Conservation (phyloP, 2,797 vertebrate genomes). For the Peromyscus melanophrys region DNA sequence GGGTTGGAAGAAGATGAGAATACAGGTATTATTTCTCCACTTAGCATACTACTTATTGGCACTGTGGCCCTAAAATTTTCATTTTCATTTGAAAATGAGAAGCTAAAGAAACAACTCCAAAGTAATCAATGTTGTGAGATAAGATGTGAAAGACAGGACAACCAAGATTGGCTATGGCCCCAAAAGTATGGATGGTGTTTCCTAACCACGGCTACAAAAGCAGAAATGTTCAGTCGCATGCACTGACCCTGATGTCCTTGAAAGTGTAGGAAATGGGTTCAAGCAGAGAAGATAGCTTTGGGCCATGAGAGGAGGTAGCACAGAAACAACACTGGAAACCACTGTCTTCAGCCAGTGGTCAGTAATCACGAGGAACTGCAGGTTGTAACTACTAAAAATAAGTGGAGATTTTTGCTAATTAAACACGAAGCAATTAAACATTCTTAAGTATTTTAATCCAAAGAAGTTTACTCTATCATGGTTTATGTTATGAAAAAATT, state of each 20-base stretch:
- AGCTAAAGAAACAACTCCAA: background rate
- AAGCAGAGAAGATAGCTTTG: background rate
- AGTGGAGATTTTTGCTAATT: background rate
- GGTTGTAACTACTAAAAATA: background rate
- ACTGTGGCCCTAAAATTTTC: background rate
- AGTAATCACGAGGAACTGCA: background rate
- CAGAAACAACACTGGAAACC: background rate
- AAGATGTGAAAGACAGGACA: background rate
- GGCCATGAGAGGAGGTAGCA: background rate
- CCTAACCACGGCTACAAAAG: background rate
- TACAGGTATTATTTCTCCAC: background rate
- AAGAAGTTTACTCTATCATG: background rate
- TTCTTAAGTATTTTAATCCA: background rate
- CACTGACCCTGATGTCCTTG: background rate
- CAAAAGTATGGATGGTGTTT: background rate
- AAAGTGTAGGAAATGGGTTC: background rate
- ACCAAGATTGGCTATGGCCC: background rate
- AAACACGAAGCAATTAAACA: constrained; percentile 7
- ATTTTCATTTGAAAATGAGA: background rate
- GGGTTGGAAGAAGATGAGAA: background rate
- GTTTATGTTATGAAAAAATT: constrained; percentile 5
- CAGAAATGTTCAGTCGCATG: background rate
- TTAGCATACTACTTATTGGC: background rate
- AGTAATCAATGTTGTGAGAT: background rate
- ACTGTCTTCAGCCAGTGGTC: background rate